phyloP scores from a whole-genome alignment of 2,113 vertebrate genomes.

The Jaculus jaculus region DNA sequence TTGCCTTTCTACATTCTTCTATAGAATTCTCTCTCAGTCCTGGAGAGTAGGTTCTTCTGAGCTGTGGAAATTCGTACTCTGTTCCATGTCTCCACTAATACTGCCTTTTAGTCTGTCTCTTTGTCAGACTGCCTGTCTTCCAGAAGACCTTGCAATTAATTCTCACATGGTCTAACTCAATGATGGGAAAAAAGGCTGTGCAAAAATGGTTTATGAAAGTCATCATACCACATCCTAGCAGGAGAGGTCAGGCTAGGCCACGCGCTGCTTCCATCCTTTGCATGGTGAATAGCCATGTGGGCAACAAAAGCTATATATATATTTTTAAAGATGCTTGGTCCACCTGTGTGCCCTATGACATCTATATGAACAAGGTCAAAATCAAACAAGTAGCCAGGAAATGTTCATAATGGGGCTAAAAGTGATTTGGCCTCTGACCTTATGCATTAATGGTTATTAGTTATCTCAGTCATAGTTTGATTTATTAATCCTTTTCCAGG shows the following conservation, averaged over 20 bases:
- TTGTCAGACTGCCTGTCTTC: neutral
- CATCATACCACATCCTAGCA: neutral
- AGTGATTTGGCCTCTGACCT: conserved; percentile 60
- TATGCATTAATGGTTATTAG: conserved; percentile 31
- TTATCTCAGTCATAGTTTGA: conserved; percentile 50
- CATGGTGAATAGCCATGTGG: neutral
- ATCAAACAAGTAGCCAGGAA: conserved; percentile 49
- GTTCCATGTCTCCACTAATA: neutral
- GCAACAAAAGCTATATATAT: neutral
- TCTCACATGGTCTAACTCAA: neutral
- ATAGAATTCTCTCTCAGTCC: accelerated
- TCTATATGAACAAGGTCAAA: conserved; percentile 55
- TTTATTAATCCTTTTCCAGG: conserved; percentile 56
- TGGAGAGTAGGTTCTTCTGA: accelerated
- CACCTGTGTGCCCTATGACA: neutral
- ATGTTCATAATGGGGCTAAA: conserved; percentile 45
- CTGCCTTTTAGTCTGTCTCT: neutral
- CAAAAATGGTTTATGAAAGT: neutral
- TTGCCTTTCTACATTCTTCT: neutral
- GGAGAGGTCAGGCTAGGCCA: neutral
- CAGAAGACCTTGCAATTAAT: neutral
- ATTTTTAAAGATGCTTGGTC: neutral
- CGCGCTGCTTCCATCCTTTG: neutral
- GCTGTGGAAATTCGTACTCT: neutral
- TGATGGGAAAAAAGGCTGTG: neutral